Conservation (phyloP, 2,113 vertebrate genomes). For the Dendrocopos noguchii region DNA sequence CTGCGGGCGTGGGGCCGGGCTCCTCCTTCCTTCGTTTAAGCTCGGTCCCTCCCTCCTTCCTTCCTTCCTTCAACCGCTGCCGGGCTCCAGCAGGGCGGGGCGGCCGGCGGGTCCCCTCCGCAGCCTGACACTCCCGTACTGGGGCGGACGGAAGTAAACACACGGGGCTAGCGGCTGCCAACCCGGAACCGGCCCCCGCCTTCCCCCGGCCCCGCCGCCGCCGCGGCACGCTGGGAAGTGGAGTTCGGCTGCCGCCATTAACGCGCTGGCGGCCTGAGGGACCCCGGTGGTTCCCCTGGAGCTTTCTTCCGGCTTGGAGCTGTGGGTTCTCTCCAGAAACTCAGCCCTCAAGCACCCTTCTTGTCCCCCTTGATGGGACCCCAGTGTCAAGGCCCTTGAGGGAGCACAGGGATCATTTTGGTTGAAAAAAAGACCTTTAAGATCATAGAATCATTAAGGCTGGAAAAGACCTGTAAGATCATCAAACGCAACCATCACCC, state of each 20-base stretch:
- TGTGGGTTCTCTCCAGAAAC: no score
- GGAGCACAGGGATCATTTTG: no score
- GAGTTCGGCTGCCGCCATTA: not conserved
- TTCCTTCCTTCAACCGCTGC: not conserved
- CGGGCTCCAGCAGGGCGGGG: not conserved
- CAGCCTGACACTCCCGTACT: conserved; percentile 72
- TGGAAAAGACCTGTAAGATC: no score
- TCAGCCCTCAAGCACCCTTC: no score
- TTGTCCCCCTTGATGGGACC: rapidly evolving
- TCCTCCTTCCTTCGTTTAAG: not conserved
- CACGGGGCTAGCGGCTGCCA: conserved; percentile 6
- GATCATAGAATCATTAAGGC: no score
- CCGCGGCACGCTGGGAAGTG: not conserved
- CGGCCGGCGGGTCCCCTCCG: conserved; percentile 48
- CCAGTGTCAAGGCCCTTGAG: rapidly evolving
- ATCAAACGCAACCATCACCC: no score
- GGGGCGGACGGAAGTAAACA: conserved; percentile 89
- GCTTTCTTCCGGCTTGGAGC: not conserved
- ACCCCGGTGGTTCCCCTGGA: rapidly evolving
- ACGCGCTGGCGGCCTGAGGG: rapidly evolving
- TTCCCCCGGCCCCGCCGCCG: not conserved
- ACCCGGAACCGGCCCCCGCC: conserved; percentile 25
- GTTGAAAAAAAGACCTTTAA: no score
- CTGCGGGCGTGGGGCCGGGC: not conserved
- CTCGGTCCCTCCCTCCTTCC: not conserved